phyloP scores from a whole-genome alignment of 2,797 vertebrate species.

The Sphenopsis melanotis region DNA sequence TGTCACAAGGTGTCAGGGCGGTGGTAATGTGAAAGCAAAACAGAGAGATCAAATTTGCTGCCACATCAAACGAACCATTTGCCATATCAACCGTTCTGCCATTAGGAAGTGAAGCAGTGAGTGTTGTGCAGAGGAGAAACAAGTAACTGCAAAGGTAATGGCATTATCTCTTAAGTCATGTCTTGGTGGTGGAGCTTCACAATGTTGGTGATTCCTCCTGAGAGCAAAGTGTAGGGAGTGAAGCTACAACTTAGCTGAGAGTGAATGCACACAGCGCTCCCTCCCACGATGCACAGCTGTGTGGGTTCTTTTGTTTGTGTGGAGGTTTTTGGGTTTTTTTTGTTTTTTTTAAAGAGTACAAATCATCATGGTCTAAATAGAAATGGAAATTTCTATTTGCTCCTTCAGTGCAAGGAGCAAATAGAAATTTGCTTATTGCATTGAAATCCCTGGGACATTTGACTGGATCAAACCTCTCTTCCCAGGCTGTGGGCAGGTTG shows the following conservation, averaged over 20 bases:
- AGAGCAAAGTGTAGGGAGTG: not conserved
- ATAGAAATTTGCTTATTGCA: not conserved
- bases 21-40: not conserved
- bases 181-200: not conserved
- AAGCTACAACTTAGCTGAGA: not conserved
- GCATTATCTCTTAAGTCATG: not conserved
- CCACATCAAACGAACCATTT: not conserved
- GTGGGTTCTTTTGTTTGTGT: not conserved
- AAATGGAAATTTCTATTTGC: not conserved
- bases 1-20: not conserved
- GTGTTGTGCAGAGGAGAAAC: not conserved
- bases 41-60: not conserved
- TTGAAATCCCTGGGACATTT: not conserved
- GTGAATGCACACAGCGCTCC: not conserved
- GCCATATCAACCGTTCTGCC: not conserved
- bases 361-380: not conserved
- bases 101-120: not conserved
- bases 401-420: no score
- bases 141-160: not conserved
- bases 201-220: not conserved
- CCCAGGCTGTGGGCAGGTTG: not conserved
- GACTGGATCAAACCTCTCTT: not conserved
- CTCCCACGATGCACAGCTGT: not conserved
- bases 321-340: not conserved
- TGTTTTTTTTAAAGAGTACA: not conserved